A percentile compares a stretch with the other conserved stretches of the same genome.
Evolutionary conservation across 1,140 invertebrate species (phyloP).

Genomic region (Leptinotarsa lineolata): DNA sequence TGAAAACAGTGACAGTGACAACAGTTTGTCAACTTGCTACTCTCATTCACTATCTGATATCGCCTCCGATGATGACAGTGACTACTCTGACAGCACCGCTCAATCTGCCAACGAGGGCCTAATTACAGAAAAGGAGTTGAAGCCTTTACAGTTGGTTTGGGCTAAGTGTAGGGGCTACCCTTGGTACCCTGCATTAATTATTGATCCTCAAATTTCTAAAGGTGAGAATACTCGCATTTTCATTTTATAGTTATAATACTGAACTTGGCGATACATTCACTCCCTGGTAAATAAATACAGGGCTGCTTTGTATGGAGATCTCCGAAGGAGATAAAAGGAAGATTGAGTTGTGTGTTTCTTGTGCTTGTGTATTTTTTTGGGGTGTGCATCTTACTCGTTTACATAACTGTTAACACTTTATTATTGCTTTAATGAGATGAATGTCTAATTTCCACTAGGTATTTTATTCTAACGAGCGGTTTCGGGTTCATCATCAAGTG

Average conservation of each 20-base stretch:
- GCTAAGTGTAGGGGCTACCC: conserved; percentile 95
- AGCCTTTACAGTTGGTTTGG: conserved; percentile 92
- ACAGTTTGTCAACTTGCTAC: conserved; percentile 54
- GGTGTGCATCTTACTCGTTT: not conserved
- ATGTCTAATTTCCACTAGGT: no score
- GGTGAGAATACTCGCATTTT: conserved; percentile 44
- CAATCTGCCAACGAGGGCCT: conserved; percentile 33
- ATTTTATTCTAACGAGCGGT: no score
- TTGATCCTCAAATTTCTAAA: conserved; percentile 91
- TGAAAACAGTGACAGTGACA: conserved; percentile 52
- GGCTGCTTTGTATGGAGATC: no score
- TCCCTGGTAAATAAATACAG: no score
- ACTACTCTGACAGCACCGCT: conserved; percentile 39
- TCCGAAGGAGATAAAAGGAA: no score
- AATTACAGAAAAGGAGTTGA: conserved; percentile 58
- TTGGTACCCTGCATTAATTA: conserved; percentile 95
- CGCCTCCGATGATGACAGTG: conserved; percentile 51
- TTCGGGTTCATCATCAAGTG: no score
- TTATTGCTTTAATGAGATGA: no score
- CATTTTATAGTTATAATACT: no score
- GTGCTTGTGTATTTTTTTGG: not conserved
- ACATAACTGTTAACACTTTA: not conserved
- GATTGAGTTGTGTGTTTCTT: not conserved
- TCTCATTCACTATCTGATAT: conserved; percentile 53
- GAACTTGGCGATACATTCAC: no score